Conservation (phyloP, 2,113 vertebrate genomes). For the Gallinago paraguaiae region DNA sequence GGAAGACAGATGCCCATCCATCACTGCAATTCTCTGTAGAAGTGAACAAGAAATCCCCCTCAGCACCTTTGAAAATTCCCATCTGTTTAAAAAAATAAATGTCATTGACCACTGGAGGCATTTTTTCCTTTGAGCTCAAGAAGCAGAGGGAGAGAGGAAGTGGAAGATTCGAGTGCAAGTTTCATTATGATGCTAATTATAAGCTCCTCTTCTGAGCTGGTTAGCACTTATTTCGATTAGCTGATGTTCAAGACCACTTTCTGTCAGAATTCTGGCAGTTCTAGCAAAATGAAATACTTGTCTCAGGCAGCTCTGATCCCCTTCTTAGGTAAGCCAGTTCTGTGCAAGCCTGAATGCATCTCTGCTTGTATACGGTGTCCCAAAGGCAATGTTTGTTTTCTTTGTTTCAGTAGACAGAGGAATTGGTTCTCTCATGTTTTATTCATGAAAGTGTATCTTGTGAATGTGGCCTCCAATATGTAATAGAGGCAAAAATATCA, state of each 20-base stretch:
- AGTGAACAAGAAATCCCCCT: background rate
- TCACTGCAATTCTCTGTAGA: background rate
- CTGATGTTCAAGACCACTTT: background rate
- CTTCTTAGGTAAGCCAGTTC: background rate
- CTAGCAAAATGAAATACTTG: background rate
- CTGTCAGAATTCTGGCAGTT: background rate
- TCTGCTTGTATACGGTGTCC: conserved; percentile 24
- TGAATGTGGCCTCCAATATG: conserved; percentile 24
- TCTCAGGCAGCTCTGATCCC: background rate
- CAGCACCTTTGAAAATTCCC: background rate
- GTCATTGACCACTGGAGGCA: background rate
- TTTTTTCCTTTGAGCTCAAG: background rate
- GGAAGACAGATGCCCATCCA: background rate
- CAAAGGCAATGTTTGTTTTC: conserved; percentile 62
- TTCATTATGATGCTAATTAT: background rate
- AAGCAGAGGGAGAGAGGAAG: background rate
- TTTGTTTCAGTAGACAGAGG: conserved; percentile 41
- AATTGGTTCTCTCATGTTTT: conserved; percentile 63
- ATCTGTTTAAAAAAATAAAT: background rate
- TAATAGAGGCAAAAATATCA: conserved; percentile 42
- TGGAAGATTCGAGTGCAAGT: background rate
- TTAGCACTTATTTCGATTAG: background rate
- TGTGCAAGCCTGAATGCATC: conserved; percentile 3
- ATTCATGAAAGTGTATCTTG: conserved; percentile 63
- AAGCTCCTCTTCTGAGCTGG: background rate